These are phyloP conservation scores for Bos indicus DNA, from an alignment of 2,113 vertebrate species.

Conservation along the genomic window DNA sequence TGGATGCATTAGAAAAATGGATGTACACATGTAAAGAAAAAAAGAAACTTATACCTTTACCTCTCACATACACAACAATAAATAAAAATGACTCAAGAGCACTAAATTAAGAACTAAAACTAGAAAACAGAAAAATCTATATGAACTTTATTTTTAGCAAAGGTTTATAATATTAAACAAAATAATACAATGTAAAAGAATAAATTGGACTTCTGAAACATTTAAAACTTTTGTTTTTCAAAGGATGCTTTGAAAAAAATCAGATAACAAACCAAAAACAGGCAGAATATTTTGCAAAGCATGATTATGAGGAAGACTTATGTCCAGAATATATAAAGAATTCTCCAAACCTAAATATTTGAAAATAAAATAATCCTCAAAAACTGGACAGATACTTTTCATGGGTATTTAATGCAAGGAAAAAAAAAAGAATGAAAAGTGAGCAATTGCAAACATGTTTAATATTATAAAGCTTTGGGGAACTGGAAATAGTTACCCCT, in stretches of 20 bases:
- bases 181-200: not conserved
- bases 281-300: not conserved
- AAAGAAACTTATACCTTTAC: not conserved
- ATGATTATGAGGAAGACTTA: not conserved
- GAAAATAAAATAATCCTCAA: not conserved
- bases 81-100: not conserved
- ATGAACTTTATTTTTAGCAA: not conserved
- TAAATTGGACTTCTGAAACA: not conserved
- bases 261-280: not conserved
- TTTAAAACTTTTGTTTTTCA: not conserved
- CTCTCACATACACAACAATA: not conserved
- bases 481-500: not conserved
- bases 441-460: not conserved
- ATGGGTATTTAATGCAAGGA: not conserved
- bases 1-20: not conserved
- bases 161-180: not conserved
- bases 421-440: not conserved
- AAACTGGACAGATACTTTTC: not conserved
- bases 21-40: not conserved
- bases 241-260: not conserved
- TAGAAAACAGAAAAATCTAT: not conserved
- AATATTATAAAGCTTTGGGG: not conserved
- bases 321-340: not conserved
- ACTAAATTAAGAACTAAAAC: not conserved
- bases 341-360: not conserved